These are phyloP conservation scores for Fukomys damarensis DNA, from an alignment of 2,113 vertebrate species.

Conservation along the genomic window DNA sequence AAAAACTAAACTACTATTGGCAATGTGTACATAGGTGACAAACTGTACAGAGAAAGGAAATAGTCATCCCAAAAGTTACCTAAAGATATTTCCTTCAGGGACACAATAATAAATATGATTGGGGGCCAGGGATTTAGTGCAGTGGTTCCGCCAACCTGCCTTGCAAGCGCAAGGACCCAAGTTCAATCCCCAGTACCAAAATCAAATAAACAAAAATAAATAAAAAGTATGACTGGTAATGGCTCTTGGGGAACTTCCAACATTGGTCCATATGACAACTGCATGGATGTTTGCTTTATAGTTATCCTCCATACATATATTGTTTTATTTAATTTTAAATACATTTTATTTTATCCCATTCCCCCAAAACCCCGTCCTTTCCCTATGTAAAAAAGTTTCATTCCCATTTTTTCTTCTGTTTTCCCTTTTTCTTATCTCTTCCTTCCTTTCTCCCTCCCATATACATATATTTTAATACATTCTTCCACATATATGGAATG, in stretches of 20 bases:
- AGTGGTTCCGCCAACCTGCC: too few species aligned
- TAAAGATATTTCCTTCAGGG: neutral
- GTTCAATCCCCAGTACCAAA: too few species aligned
- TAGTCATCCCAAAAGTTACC: neutral
- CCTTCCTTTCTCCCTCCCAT: neutral
- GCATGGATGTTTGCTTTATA: neutral
- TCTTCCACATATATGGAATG: neutral
- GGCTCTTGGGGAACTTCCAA: neutral
- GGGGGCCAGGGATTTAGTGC: too few species aligned
- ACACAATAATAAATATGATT: neutral
- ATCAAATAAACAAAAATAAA: too few species aligned
- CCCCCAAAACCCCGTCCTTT: too few species aligned
- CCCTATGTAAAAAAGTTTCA: too few species aligned
- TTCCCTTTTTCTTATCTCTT: too few species aligned
- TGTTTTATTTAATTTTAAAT: too few species aligned
- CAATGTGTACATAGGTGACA: neutral
- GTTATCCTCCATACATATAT: neutral
- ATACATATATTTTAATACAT: neutral
- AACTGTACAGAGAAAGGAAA: neutral
- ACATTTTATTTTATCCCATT: too few species aligned
- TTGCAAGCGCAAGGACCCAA: too few species aligned
- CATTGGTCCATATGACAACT: neutral
- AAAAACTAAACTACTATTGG: slow-evolving; percentile 41
- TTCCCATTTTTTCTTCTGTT: too few species aligned
- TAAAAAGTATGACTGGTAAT: too few species aligned